Evolutionary conservation across 2,797 vertebrate species (phyloP), one percentile per base, ranked within the genome.

Genomic region (Amphiprion clarkii): DNA sequence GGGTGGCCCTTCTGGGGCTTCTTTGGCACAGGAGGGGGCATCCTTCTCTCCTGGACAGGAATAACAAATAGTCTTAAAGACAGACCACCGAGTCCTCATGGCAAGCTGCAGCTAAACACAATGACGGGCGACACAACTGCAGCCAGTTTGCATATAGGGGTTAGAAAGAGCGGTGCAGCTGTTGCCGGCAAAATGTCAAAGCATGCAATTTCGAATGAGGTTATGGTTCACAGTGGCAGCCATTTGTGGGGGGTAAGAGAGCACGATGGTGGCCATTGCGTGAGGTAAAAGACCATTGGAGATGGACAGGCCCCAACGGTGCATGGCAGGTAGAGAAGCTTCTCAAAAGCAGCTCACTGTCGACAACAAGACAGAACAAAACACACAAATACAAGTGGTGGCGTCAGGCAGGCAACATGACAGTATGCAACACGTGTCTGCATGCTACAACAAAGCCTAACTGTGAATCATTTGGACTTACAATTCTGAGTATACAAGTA

Each of bases 21-120:
- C 97, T 98, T 99, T 96, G 97, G 97, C 96, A 98, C 97, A 84
- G 97, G 96, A 96, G 97, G 97, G 94, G 97, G 97, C 92, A 96
- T 96, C 94, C 96, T 96, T 96, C 96, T 97, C 96, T 99, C 97
- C 97, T 99, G 97, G 96, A 97, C 95, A 96, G 96, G 96, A 95
- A 93, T 60, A 69, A 93, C 69, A 94, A 88, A 92, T 27, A 89
- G 86, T 86, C 87, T 90, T 87, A 91, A 84, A 79, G 62, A 85
- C 29, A 71, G 57, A 68, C 65, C 73, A 66, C 10, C 10, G 53
- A 67, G 67, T 82, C 84, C 66, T 67, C 46, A 59, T 70, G 72
- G 76, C 66, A 70, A 76, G 81, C 78, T 77, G 81, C 81, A 74
- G 78, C 48, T 73, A 84, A 83, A 88, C 63, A 87, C 75, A 81